Evolutionary conservation across 1,140 invertebrate species (phyloP), one percentile per base, ranked within the genome.

Genomic region (Centruroides sculpturatus): DNA sequence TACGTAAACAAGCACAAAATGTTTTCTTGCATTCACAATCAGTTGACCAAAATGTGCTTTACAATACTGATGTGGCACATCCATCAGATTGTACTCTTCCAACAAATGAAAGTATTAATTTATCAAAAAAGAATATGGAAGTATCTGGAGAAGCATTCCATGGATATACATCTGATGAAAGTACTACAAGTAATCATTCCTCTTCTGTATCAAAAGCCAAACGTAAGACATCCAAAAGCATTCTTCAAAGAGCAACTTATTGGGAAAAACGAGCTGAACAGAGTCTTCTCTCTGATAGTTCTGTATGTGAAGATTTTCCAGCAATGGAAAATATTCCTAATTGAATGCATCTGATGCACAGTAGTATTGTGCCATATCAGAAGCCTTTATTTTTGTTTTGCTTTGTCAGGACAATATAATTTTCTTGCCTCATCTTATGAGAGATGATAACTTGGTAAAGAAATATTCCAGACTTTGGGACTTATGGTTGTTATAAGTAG

Each of bases 1-100:
- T 87, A 67, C 76, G 85, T 41, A 83, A 87, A 65, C 82, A 82
- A 57, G 73, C 86, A 10, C 59, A 66, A 35, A 59, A 57, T 35
- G 66, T 69, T 36, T 51, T 68, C 36, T 67, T 69, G 0, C 55
- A 64, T 35, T 63, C 61, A 36, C 55, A 64, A 36, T 63, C 61
- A 36, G 56, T 68, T n/a, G 71, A 72, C 61, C 60, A 64, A 12
- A 68, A 69, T n/a, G n/a, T 55, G n/a, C 9, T 6, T 41, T 41
- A 41, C 8, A 41, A 41, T 6, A 41, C 5, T 41, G 41, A 41
- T 41, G 5, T 41, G 8, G 41, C 5, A 41, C 8, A 5, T 41
- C 8, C 41, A 41, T 41, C 41, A 41, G 41, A 41, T 41, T 8
- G 8, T 8, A 41, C 41, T 5, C 13, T 13, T 11, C 50, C 53